phyloP scores from a whole-genome alignment of 2,113 vertebrate genomes.

The Microtus ochrogaster region DNA sequence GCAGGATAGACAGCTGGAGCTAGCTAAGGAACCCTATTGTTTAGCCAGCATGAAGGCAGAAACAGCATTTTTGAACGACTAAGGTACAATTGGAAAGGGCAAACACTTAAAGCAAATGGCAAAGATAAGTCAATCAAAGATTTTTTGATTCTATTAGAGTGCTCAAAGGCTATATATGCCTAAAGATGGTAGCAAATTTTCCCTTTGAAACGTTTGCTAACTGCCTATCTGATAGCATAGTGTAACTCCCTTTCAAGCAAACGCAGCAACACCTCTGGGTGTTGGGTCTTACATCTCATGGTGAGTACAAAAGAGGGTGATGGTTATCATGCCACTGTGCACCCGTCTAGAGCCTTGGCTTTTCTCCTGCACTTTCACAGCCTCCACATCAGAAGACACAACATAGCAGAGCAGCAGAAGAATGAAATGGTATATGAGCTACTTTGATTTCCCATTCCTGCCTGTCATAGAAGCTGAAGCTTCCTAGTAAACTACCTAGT shows the following conservation, averaged over 20 bases:
- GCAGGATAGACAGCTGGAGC: conserved; percentile 85
- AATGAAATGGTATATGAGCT: background rate
- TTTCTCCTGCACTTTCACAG: background rate
- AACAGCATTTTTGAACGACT: conserved; percentile 82
- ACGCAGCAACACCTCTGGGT: conserved; percentile 69
- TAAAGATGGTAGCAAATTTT: conserved; percentile 68
- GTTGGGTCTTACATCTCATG: conserved; percentile 59
- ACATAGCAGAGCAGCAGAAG: background rate
- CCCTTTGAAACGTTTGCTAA: conserved; percentile 75
- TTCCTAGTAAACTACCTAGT: background rate
- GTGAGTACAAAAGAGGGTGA: conserved; percentile 65
- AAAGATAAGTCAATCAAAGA: conserved; percentile 84
- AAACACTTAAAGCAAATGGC: conserved; percentile 80
- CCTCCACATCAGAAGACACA: conserved; percentile 10
- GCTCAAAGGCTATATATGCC: conserved; percentile 68
- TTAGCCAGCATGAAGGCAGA: conserved; percentile 78
- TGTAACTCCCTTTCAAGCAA: conserved; percentile 61
- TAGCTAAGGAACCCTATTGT: conserved; percentile 80
- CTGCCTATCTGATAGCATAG: conserved; percentile 60
- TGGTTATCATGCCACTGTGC: conserved; percentile 4
- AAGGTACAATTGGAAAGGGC: conserved; percentile 78
- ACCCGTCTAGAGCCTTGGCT: conserved; percentile 37
- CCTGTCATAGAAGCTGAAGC: background rate
- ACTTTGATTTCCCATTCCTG: background rate
- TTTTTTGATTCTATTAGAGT: conserved; percentile 71